phyloP scores from a whole-genome alignment of 1,140 invertebrate species.

The Ceratina calcarata region DNA sequence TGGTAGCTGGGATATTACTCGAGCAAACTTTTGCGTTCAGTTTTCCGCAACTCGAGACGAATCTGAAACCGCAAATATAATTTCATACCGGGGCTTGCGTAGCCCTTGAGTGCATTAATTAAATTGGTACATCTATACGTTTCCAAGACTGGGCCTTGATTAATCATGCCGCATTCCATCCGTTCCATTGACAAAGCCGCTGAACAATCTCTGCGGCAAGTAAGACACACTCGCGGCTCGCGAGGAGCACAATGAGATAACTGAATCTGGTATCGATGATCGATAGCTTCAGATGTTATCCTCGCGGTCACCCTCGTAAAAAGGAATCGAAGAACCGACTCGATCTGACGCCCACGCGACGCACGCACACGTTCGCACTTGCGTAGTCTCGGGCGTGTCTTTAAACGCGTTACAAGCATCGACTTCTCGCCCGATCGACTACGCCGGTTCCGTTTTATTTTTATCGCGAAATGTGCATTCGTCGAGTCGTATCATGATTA shows the following conservation, averaged over 20 bases:
- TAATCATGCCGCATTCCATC: constrained; percentile 43
- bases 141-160: constrained; percentile 43
- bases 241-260: constrained; percentile 60
- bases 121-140: constrained; percentile 21
- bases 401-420: constrained; percentile 10
- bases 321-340: constrained; percentile 49
- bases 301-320: constrained; percentile 38
- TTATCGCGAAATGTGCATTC: too few species aligned
- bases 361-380: constrained; percentile 29
- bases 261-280: constrained; percentile 66
- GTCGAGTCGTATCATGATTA: neutral
- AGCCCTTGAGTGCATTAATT: constrained; percentile 45
- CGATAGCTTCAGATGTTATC: constrained; percentile 60
- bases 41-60: constrained; percentile 2
- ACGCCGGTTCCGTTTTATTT: neutral
- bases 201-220: constrained; percentile 35
- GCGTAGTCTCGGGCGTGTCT: constrained; percentile 1
- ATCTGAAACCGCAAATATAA: neutral
- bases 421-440: neutral
- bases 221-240: constrained; percentile 52
- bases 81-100: neutral
- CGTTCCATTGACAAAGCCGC: constrained; percentile 39
- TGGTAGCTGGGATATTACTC: neutral
- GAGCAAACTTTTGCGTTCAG: neutral
- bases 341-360: constrained; percentile 47